Base-by-base conservation (phyloP, 2,888 invertebrate species). In the Drosophila atripex region DNA sequence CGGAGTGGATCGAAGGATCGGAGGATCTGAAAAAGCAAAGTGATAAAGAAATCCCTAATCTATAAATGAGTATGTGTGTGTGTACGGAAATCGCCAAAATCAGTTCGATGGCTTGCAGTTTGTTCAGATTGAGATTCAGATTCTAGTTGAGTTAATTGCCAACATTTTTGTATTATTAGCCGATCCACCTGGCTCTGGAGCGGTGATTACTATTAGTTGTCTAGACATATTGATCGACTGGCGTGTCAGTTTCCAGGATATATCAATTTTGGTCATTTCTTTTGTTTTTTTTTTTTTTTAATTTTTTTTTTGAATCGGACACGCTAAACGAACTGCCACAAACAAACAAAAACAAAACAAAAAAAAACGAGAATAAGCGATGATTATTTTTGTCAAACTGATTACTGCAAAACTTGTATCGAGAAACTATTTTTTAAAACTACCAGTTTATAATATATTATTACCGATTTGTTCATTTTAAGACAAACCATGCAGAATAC, bases 21-120 rank as follows among this genome's bases (percentile, higher is more conserved):
- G 46, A 45, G 51, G 51, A 45, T 54, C 41, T 53, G 52, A 77
- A 73, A 84, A 82, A 84, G 86, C 79, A 73, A 86, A 86, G 84
- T 84, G 84, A 86, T 84, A 83, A 72, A 73, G 71, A 69, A 68
- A 58, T 52, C 68, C 68, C 59, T 75, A 71, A 75, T 71, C 47
- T 64, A 50, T 32, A 50, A 38, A 51, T 68, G 68, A 32, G 46
- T 46, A 32, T 54, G 46, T 53, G 46, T 35, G 46, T 35, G n/a
- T 35, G 45, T 51, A 32, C 16, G 49, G 16, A 43, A 43, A 32
- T 32, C 54, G 54, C 45, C 57, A 57, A 39, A 12, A 18, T 64
- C 64, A 43, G 52, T 64, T 64, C 64, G 46, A 64, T 46, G 63
- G 63, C 58, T 60, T 60, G 47, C 58, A 28, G 23, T 60, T 57